Evolutionary conservation across 1,140 invertebrate species (phyloP).

Genomic region (Ceratosolen fusciceps): DNA sequence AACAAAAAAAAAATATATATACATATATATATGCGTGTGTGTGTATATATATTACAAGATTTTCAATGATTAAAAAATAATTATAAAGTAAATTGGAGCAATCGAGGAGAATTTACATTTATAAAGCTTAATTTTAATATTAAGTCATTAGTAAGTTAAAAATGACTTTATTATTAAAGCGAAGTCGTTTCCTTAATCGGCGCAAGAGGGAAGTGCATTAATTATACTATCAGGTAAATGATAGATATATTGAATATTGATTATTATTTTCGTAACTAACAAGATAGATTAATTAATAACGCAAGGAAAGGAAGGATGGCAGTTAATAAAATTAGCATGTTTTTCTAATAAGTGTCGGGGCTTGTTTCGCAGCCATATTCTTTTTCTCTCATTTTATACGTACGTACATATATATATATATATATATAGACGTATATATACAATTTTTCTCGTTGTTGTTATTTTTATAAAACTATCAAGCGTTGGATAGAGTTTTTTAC

Average conservation of each 20-base stretch:
- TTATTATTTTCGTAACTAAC: neutral
- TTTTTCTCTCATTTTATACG: neutral
- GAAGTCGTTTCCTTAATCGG: neutral
- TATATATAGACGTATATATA: too few species aligned
- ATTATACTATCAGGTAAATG: neutral
- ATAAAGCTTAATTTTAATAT: neutral
- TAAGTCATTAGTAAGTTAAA: neutral
- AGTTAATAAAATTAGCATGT: constrained; percentile 1
- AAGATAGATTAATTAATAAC: neutral
- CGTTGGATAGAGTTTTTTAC: neutral
- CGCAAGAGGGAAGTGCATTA: neutral
- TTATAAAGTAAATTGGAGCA: neutral
- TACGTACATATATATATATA: too few species aligned
- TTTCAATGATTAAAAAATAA: neutral
- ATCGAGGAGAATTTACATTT: neutral
- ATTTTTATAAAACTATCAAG: too few species aligned
- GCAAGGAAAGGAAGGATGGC: neutral
- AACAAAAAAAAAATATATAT: too few species aligned
- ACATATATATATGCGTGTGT: too few species aligned
- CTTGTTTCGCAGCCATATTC: neutral
- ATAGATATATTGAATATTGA: neutral
- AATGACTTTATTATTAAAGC: neutral
- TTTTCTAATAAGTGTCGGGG: neutral
- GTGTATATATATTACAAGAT: too few species aligned
- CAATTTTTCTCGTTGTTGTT: too few species aligned